Conservation (phyloP, 2,888 invertebrate species). For the Aplocera efformata region DNA sequence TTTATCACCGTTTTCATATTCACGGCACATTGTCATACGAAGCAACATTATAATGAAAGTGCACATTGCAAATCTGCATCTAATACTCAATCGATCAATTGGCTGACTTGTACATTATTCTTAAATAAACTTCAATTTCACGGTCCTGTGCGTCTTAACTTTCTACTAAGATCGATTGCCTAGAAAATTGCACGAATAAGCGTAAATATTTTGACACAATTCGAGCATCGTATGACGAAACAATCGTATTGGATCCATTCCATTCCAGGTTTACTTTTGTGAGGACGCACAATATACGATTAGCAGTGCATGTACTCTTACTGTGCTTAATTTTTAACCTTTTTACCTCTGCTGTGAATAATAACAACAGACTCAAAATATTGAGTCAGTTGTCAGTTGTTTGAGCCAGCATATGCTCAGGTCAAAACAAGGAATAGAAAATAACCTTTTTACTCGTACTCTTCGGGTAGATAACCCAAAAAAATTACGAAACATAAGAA, state of each 20-base stretch:
- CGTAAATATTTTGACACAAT: conserved; percentile 76
- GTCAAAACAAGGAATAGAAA: too few relatives aligned
- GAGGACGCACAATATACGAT: conserved; percentile 31
- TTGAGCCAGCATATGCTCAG: too few relatives aligned
- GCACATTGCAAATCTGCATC: conserved; percentile 18
- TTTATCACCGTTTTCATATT: conserved; percentile 3
- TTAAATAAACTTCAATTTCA: conserved; percentile 70
- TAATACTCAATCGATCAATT: conserved; percentile 30
- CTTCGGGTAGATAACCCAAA: too few relatives aligned
- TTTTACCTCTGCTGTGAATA: too few relatives aligned
- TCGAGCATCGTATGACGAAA: conserved; percentile 70
- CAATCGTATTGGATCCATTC: conserved; percentile 52
- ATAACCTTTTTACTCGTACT: too few relatives aligned
- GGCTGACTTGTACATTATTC: conserved; percentile 33
- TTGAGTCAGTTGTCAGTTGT: too few relatives aligned
- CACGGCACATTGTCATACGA: conserved; percentile 7
- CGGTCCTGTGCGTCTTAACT: conserved; percentile 53
- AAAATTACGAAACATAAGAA: too few relatives aligned
- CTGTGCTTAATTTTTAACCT: too few relatives aligned
- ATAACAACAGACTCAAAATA: too few relatives aligned
- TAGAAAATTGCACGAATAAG: conserved; percentile 67
- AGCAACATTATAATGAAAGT: conserved; percentile 16
- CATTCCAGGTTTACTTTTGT: conserved; percentile 35
- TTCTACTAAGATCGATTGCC: conserved; percentile 67
- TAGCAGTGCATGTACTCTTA: too few relatives aligned